Conservation (phyloP, 2,888 invertebrate species). For the Sinopyrophorus schimmeli region DNA sequence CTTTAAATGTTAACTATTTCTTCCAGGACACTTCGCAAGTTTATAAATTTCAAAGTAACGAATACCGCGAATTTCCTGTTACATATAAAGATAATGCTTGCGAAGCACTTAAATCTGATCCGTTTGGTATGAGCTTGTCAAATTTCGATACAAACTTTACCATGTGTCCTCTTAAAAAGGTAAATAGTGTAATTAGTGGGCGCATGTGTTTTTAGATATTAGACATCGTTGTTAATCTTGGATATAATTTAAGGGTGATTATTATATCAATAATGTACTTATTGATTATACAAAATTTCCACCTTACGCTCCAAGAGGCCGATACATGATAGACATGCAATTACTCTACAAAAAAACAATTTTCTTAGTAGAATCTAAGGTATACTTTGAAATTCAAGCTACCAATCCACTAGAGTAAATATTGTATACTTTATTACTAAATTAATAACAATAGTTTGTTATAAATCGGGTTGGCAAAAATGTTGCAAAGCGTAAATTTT, state of each 20-base stretch:
- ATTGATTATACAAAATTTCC: conserved; percentile 5
- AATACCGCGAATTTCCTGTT: conserved; percentile 5
- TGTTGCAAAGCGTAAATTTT: too few species aligned
- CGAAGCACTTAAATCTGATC: not conserved
- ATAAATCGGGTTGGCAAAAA: too few species aligned
- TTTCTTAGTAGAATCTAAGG: not conserved
- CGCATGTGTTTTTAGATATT: not conserved
- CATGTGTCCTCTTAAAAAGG: not conserved
- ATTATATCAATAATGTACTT: not conserved
- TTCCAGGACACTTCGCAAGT: too few species aligned
- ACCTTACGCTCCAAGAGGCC: conserved; percentile 3
- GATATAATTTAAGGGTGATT: conserved; percentile 8
- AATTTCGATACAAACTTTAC: not conserved
- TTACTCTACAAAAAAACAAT: not conserved
- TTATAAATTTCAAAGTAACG: conserved; percentile 9
- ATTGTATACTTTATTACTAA: too few species aligned
- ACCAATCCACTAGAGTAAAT: conserved; percentile 4
- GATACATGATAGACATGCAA: not conserved
- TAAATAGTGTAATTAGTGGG: not conserved
- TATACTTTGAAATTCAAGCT: not conserved
- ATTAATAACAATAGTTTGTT: too few species aligned
- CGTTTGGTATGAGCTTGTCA: not conserved
- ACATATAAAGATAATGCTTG: not conserved
- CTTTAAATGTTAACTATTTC: too few species aligned
- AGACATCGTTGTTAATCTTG: not conserved